These are phyloP conservation scores for Mobula birostris DNA, from an alignment of 2,113 vertebrate genomes.

Conservation along the genomic window DNA sequence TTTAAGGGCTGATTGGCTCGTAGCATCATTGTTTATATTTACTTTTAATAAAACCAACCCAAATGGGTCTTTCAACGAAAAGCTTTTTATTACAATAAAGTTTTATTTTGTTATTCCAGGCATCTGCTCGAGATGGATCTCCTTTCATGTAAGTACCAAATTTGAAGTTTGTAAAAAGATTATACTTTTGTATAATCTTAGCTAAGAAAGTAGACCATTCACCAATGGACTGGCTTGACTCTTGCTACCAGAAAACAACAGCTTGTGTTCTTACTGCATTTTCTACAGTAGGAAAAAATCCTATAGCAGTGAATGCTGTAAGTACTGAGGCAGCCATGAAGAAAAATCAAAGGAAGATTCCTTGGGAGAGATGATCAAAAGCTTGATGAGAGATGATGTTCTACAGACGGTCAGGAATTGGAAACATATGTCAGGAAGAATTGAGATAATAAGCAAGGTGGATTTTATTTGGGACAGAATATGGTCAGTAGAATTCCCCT, in stretches of 20 bases:
- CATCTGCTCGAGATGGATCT: constrained; percentile 72
- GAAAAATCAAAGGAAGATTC: neutral
- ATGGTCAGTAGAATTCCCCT: neutral
- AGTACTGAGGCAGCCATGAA: neutral
- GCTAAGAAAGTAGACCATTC: neutral
- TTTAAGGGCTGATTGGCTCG: neutral
- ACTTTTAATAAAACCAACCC: neutral
- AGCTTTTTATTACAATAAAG: no score
- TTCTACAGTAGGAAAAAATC: neutral
- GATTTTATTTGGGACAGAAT: neutral
- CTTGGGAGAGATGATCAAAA: neutral
- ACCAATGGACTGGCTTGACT: neutral
- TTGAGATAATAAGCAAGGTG: neutral
- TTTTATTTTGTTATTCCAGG: constrained; percentile 48
- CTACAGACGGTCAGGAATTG: neutral
- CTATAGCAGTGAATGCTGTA: neutral
- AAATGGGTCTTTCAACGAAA: neutral
- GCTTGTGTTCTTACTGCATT: neutral
- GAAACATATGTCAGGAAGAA: neutral
- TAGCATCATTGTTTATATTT: neutral
- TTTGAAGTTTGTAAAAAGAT: no score
- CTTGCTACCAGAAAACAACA: neutral
- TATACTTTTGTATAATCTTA: neutral
- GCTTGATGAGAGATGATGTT: neutral
- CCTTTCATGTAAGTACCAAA: constrained; percentile 76